A percentile compares a stretch with the other conserved stretches of the same genome.
These are phyloP conservation scores for Macrobrachium rosenbergii DNA, from an alignment of 1,140 invertebrate species.

Conservation along the genomic window DNA sequence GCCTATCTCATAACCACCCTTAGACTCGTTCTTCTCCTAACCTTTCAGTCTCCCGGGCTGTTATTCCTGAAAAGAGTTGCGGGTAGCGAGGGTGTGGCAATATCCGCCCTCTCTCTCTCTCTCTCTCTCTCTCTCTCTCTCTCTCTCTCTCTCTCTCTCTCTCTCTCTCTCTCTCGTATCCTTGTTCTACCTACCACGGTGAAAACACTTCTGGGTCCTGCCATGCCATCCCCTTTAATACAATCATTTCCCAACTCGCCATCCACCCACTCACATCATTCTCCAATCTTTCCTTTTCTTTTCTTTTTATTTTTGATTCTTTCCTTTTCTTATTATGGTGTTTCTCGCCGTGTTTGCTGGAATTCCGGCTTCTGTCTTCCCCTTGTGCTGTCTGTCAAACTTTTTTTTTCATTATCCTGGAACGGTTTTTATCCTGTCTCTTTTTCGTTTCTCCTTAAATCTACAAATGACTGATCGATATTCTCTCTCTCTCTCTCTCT, in stretches of 20 bases:
- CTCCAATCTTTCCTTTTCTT: background rate
- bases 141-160: no score
- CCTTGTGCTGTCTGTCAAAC: background rate
- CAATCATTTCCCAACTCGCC: background rate
- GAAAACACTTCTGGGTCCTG: no score
- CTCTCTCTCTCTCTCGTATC: no score
- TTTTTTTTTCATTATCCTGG: background rate
- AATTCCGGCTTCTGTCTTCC: background rate
- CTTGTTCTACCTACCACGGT: no score
- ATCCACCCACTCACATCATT: background rate
- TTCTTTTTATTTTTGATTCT: background rate
- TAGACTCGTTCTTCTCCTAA: no score
- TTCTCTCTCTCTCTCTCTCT: background rate
- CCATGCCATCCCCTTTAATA: background rate
- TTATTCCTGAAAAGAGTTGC: no score
- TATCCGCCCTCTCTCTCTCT: conserved; percentile 4
- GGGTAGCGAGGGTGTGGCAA: no score
- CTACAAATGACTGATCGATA: background rate
- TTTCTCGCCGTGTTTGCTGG: background rate
- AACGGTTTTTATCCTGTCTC: background rate
- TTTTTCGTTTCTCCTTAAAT: background rate
- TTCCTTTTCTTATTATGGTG: background rate
- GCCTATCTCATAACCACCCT: no score
- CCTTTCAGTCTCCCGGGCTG: no score
- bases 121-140: conserved; percentile 19